A percentile compares a stretch with the other conserved stretches of the same genome.
These are phyloP conservation scores for Clarias laeviceps DNA, from an alignment of 2,797 vertebrate genomes.

Conservation along the genomic window DNA sequence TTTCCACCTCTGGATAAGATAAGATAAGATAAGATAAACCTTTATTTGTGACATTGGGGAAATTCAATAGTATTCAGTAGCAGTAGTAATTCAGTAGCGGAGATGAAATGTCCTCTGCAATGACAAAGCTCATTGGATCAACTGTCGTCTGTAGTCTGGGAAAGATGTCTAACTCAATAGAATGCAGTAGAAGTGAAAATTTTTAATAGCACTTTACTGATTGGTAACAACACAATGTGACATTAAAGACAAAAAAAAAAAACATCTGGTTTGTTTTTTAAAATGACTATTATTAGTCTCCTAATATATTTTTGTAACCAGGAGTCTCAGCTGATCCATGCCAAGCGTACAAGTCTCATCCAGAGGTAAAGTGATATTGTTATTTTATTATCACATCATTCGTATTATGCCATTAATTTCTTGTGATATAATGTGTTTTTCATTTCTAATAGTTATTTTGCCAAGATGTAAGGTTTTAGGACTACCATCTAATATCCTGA, in stretches of 20 bases:
- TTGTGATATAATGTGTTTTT: not conserved
- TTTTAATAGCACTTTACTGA: not conserved
- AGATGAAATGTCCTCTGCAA: too few relatives aligned
- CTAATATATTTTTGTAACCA: not conserved
- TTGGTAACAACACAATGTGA: not conserved
- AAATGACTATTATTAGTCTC: not conserved
- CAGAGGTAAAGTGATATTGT: not conserved
- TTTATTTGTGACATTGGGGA: too few relatives aligned
- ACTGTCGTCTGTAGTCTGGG: not conserved
- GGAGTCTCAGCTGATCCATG: not conserved
- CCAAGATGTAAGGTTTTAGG: not conserved
- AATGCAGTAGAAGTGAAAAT: not conserved
- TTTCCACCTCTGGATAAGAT: too few relatives aligned
- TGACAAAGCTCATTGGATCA: not conserved
- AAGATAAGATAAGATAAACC: not conserved
- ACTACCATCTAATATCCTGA: not conserved
- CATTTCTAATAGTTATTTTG: not conserved
- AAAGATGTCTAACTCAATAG: not conserved
- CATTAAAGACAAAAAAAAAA: not conserved
- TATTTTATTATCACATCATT: not conserved
- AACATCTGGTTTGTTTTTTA: not conserved
- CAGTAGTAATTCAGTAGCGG: too few relatives aligned
- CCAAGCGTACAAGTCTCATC: not conserved
- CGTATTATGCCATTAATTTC: not conserved
- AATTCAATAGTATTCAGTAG: too few relatives aligned